Evolutionary conservation across 2,888 invertebrate genomes (phyloP).

Genomic region (Xestia rhomboidea): DNA sequence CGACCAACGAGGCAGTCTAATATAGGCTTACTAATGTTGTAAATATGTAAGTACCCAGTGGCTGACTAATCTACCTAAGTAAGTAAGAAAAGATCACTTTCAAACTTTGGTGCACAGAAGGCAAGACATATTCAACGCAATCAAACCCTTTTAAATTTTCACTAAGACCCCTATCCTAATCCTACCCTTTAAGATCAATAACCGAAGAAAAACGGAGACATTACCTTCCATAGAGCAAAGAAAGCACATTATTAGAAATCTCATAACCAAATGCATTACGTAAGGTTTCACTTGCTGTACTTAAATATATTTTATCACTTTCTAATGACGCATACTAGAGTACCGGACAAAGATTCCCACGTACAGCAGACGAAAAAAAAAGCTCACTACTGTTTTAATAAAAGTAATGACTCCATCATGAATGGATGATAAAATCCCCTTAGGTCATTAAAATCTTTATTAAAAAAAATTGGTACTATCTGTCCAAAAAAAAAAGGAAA

Average conservation of each 20-base stretch:
- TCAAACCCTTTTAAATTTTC: not conserved
- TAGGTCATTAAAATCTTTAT: not conserved
- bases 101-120: too few species aligned
- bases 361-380: slow-evolving; percentile 60
- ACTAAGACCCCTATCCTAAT: slow-evolving; percentile 16
- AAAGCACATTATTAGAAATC: slow-evolving; percentile 59
- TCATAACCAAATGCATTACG: slow-evolving; percentile 59
- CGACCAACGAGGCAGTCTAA: too few species aligned
- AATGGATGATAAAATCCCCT: not conserved
- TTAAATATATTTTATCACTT: slow-evolving; percentile 73
- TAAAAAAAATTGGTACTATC: too few species aligned
- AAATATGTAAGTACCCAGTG: not conserved
- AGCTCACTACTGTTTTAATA: slow-evolving; percentile 54
- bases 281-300: slow-evolving; percentile 60
- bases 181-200: too few species aligned
- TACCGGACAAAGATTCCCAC: slow-evolving; percentile 68
- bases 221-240: slow-evolving; percentile 36
- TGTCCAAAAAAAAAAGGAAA: not conserved
- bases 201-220: slow-evolving; percentile 8
- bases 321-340: slow-evolving; percentile 70
- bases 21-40: not conserved
- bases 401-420: slow-evolving; percentile 41
- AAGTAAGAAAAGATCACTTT: not conserved
- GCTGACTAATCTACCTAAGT: not conserved
- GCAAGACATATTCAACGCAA: not conserved